Evolutionary conservation across 2,113 vertebrate species (phyloP).

Genomic region (Podocnemis expansa): DNA sequence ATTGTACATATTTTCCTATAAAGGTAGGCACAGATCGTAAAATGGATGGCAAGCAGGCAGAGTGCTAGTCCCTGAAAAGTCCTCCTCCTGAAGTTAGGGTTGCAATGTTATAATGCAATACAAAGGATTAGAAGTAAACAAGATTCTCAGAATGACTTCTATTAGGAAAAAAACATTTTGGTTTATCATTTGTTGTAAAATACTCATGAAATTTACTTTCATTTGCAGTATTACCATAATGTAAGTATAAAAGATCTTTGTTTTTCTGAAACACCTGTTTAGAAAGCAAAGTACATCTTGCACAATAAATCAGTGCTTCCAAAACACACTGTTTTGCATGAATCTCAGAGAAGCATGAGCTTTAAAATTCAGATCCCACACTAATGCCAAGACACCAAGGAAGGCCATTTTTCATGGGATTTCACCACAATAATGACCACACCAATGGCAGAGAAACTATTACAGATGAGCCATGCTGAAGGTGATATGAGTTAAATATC

Average conservation of each 20-base stretch:
- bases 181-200: not conserved
- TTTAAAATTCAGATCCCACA: constrained; percentile 79
- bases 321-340: constrained; percentile 62
- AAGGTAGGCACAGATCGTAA: not conserved
- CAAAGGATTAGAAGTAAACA: not conserved
- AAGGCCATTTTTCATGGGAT: constrained; percentile 55
- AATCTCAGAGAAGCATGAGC: constrained; percentile 70
- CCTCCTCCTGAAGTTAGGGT: not conserved
- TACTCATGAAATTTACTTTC: constrained; percentile 40
- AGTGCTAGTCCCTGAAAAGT: not conserved
- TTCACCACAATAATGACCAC: constrained; percentile 70
- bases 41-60: not conserved
- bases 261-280: constrained; percentile 55
- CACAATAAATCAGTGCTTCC: constrained; percentile 77
- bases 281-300: constrained; percentile 69
- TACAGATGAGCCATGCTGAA: constrained; percentile 45
- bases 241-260: constrained; percentile 26
- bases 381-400: constrained; percentile 63
- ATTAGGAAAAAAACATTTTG: not conserved
- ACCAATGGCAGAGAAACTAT: constrained; percentile 53
- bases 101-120: not conserved
- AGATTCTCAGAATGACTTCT: not conserved
- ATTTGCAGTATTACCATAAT: constrained; percentile 56
- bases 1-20: not conserved
- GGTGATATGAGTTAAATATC: constrained; percentile 48